A percentile compares a stretch with the other conserved stretches of the same genome.
These are phyloP conservation scores for Parauchenoglanis ngamensis DNA, from an alignment of 2,797 vertebrate genomes.

Conservation along the genomic window DNA sequence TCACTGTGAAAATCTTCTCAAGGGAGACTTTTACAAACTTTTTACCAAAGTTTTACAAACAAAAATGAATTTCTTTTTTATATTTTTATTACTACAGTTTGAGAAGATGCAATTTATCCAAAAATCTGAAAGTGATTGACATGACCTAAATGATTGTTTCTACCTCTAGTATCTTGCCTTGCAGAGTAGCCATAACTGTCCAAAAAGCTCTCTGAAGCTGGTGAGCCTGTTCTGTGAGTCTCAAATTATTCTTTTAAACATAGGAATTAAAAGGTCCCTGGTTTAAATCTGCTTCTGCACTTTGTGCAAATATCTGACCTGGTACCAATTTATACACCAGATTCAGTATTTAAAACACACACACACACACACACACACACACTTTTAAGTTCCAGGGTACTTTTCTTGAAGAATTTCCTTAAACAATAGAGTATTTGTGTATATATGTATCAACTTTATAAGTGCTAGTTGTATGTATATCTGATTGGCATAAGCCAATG, in stretches of 20 bases:
- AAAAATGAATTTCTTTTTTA: background rate
- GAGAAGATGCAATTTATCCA: background rate
- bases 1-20: background rate
- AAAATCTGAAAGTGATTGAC: background rate
- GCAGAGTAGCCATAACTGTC: background rate
- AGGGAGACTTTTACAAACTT: background rate
- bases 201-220: background rate
- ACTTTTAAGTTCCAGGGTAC: background rate
- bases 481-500: slow-evolving; percentile 9
- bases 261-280: background rate
- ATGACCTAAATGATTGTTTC: background rate
- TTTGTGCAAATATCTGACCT: slow-evolving; percentile 1
- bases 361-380: background rate
- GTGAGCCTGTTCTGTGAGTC: background rate
- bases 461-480: background rate
- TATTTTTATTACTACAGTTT: background rate
- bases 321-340: background rate
- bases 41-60: background rate
- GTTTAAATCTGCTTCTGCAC: background rate
- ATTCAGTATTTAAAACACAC: background rate
- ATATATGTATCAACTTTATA: background rate
- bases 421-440: background rate
- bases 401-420: background rate
- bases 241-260: background rate
- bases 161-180: background rate